Evolutionary conservation across 1,140 invertebrate genomes (phyloP), one percentile per base, ranked within the genome.

Genomic region (Leptopilina clavipes): DNA sequence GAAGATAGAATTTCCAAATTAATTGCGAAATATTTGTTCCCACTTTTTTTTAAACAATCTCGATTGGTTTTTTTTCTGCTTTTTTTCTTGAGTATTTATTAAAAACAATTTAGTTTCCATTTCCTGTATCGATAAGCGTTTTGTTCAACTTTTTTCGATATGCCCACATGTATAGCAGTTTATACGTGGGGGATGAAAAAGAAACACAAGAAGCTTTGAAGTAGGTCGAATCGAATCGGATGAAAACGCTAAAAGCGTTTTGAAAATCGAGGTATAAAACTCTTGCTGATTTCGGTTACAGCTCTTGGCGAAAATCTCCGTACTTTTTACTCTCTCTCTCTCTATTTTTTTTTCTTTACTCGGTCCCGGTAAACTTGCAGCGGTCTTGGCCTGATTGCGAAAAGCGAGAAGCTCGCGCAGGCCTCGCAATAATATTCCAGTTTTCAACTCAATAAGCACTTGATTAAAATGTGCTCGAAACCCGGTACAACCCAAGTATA

Each of bases 391-490:
- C 59, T 65, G 59, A 65, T 65, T 65, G 59, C 59, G 22, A 25
- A 14, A 25, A 65, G 12, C 59, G 59, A 65, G 59, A 65, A 37
- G 12, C 59, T 45, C 45, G 22, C 59, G 25, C 45, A 52, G 71
- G 65, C 72, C 73, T 78, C 74, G 85, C 84, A 84, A 86, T 86
- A 80, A 86, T 85, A 85, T 86, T 84, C 84, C 78, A 84, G 84
- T 86, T 86, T 83, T 84, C 81, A 84, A 84, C 83, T 83, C 82
- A 81, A 86, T 86, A 82, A 84, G 72, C 79, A 82, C 85, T 86
- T 86, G 84, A 86, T 86, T 86, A 86, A 86, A 86, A 86, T 86
- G 82, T 84, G 79, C 78, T 79, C 81, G 25, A 1, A 72, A 59
- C 76, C 78, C 45, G 43, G 37, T 40, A 40, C 45, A 65, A 72